phyloP scores from a whole-genome alignment of 2,888 invertebrate genomes.

The Lissocephala sabroskyi region DNA sequence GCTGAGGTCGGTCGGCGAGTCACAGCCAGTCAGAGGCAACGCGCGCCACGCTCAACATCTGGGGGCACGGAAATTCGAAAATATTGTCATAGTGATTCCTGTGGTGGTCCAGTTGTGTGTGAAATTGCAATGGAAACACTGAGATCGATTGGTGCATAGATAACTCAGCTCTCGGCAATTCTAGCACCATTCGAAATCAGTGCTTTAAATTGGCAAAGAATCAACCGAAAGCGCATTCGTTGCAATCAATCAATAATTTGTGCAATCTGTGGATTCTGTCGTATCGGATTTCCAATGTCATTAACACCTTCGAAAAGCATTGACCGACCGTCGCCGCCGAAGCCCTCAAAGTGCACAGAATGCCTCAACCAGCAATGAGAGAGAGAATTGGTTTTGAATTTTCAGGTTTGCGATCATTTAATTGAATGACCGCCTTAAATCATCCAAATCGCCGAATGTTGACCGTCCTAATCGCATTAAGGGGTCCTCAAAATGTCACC shows the following conservation, averaged over 20 bases:
- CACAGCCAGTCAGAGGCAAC: slow-evolving; percentile 40
- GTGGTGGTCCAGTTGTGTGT: background rate
- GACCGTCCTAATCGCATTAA: too few species aligned
- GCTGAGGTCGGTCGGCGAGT: slow-evolving; percentile 39
- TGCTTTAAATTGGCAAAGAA: slow-evolving; percentile 66
- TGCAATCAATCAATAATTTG: background rate
- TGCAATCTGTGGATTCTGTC: background rate
- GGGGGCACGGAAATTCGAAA: background rate
- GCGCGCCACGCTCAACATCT: slow-evolving; percentile 29
- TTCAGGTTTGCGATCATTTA: too few species aligned
- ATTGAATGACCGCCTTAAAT: too few species aligned
- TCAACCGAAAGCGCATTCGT: slow-evolving; percentile 32
- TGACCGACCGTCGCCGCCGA: slow-evolving; percentile 3
- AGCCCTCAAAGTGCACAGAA: slow-evolving; percentile 12
- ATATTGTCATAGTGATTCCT: background rate
- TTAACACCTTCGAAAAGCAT: background rate
- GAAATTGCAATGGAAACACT: slow-evolving; percentile 66
- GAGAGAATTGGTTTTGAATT: too few species aligned
- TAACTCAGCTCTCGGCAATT: slow-evolving; percentile 46
- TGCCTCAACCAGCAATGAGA: background rate
- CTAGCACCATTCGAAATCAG: slow-evolving; percentile 72
- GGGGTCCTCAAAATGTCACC: too few species aligned
- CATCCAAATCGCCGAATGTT: too few species aligned
- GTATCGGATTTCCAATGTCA: background rate
- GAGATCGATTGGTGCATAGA: slow-evolving; percentile 71